phyloP scores from a whole-genome alignment of 2,888 invertebrate species.

The Brassicogethes aeneus region DNA sequence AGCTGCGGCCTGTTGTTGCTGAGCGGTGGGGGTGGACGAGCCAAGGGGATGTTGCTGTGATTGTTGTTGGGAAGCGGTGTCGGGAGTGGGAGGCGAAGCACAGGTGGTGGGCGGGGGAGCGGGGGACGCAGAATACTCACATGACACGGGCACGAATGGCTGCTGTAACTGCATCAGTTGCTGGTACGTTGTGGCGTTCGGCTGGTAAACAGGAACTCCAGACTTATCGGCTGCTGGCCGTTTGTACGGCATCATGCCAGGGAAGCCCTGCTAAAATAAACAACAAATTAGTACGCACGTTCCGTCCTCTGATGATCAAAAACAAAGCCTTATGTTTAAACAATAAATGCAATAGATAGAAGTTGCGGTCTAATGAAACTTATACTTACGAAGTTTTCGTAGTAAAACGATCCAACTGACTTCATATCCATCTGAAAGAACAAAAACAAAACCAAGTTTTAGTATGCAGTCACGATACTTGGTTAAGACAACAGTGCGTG shows the following conservation, averaged over 20 bases:
- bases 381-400: conserved; percentile 90
- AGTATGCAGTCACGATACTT: no score
- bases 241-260: conserved; percentile 92
- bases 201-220: conserved; percentile 93
- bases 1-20: conserved; percentile 2
- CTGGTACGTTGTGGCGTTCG: conserved; percentile 84
- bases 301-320: conserved; percentile 1
- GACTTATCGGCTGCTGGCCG: conserved; percentile 95
- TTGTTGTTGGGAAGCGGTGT: conserved; percentile 23
- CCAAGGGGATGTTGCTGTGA: no score
- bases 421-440: conserved; percentile 82
- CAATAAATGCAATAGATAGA: conserved; percentile 3
- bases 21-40: conserved; percentile 14
- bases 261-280: conserved; percentile 65
- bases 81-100: conserved; percentile 34
- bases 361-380: not conserved
- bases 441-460: conserved; percentile 14
- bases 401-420: conserved; percentile 92
- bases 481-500: no score
- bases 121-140: conserved; percentile 86
- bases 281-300: conserved; percentile 9
- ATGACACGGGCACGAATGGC: conserved; percentile 97
- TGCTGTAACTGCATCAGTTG: conserved; percentile 91
- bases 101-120: conserved; percentile 40
- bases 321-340: not conserved